phyloP scores from a whole-genome alignment of 2,113 vertebrate genomes.

The Ptyas mucosa region DNA sequence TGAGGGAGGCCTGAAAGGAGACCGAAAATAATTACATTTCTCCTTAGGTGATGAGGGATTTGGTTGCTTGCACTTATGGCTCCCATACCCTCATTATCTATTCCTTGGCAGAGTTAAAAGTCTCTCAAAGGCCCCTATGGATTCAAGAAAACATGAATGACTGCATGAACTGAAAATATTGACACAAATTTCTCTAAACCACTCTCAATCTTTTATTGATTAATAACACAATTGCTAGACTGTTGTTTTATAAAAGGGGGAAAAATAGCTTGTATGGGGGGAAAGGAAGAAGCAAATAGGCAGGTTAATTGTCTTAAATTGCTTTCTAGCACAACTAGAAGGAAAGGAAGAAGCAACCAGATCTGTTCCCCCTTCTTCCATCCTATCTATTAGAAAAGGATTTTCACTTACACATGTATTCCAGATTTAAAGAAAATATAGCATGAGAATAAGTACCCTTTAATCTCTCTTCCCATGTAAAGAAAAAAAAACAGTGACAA shows the following conservation, averaged over 20 bases:
- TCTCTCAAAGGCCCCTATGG: neutral
- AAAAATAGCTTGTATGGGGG: neutral
- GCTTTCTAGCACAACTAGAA: neutral
- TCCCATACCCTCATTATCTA: constrained; percentile 9
- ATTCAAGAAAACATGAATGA: neutral
- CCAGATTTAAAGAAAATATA: neutral
- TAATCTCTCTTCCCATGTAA: neutral
- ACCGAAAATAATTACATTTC: constrained; percentile 34
- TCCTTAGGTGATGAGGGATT: constrained; percentile 2
- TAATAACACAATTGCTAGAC: neutral
- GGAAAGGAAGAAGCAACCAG: neutral
- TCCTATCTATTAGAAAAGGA: neutral
- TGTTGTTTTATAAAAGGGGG: neutral
- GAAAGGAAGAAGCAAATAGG: neutral
- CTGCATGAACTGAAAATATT: neutral
- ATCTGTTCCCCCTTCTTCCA: neutral
- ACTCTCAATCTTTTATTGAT: constrained; percentile 3
- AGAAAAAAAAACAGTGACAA: neutral
- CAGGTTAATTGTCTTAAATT: neutral
- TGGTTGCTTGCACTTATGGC: constrained; percentile 25
- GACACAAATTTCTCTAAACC: constrained; percentile 13
- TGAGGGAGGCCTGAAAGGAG: neutral
- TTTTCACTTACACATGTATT: neutral
- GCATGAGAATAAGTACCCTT: neutral
- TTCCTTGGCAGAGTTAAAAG: constrained; percentile 4